phyloP scores from a whole-genome alignment of 2,797 vertebrate genomes.

The Notolepis coatsorum region DNA sequence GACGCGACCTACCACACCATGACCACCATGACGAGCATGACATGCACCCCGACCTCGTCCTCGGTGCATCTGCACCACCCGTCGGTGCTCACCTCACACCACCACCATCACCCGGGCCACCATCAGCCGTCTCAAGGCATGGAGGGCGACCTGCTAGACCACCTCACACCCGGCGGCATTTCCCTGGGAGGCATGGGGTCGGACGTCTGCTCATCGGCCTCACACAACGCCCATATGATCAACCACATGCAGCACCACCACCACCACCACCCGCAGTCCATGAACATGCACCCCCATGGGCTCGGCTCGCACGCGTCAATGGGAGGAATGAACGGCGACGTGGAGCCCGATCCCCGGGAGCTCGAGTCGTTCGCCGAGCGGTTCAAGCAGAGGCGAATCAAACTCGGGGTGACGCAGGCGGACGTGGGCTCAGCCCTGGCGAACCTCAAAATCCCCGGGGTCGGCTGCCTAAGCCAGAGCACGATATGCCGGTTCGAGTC shows the following conservation, averaged over 20 bases:
- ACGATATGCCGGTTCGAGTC: constrained; percentile 96
- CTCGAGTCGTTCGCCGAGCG: constrained; percentile 93
- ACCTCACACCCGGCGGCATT: constrained; percentile 87
- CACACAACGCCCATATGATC: constrained; percentile 91
- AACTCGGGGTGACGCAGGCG: constrained; percentile 92
- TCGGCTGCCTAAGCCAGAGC: constrained; percentile 93
- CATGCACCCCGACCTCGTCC: constrained; percentile 90
- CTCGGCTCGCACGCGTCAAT: constrained; percentile 84
- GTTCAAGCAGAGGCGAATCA: constrained; percentile 93
- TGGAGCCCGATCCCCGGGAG: constrained; percentile 91
- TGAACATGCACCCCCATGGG: constrained; percentile 88
- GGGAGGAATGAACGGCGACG: constrained; percentile 77
- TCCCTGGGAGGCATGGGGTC: constrained; percentile 88
- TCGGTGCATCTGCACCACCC: constrained; percentile 92
- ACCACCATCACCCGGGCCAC: constrained; percentile 76
- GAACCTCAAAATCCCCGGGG: constrained; percentile 93
- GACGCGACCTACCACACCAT: constrained; percentile 96
- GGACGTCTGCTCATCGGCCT: constrained; percentile 87
- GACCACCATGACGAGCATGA: constrained; percentile 94
- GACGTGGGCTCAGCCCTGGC: constrained; percentile 92
- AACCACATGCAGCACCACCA: constrained; percentile 91
- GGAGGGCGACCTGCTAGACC: constrained; percentile 91
- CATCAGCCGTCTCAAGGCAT: constrained; percentile 89
- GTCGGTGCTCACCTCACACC: constrained; percentile 88
- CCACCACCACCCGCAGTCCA: constrained; percentile 83